Evolutionary conservation across 1,140 invertebrate species (phyloP).

Genomic region (Ptiloglossa arizonensis): DNA sequence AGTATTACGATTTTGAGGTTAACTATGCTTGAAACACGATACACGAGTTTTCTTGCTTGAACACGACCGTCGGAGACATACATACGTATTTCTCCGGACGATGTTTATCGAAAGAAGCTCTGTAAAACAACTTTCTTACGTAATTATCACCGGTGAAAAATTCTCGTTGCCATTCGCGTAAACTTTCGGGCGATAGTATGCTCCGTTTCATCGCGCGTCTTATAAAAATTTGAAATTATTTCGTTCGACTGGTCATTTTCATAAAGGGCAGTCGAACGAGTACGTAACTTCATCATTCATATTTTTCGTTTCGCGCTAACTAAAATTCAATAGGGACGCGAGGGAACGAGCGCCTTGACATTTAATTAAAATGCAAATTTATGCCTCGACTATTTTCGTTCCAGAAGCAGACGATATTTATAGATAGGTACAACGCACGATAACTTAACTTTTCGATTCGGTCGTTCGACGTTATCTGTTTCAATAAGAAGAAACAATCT

Average conservation of each 20-base stretch:
- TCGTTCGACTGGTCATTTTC: no score
- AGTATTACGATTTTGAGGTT: conserved; percentile 26
- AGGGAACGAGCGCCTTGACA: conserved; percentile 1
- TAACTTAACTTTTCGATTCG: no score
- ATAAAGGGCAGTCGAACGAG: not conserved
- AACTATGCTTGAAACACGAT: conserved; percentile 2
- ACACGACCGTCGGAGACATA: not conserved
- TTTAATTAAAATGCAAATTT: conserved; percentile 20
- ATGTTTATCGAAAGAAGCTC: conserved; percentile 1
- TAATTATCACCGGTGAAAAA: conserved; percentile 4
- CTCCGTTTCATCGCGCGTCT: no score
- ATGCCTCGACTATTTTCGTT: not conserved
- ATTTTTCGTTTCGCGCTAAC: no score
- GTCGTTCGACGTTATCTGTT: no score
- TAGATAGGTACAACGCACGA: not conserved
- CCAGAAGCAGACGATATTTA: not conserved
- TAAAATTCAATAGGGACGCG: no score
- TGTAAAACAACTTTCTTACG: conserved; percentile 24
- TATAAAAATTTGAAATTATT: no score
- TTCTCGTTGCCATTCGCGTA: not conserved
- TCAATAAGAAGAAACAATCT: no score
- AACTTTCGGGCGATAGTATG: conserved; percentile 9
- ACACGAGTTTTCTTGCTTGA: not conserved
- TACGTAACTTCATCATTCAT: not conserved
- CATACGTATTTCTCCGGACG: conserved; percentile 4